Evolutionary conservation across 92 coral and sea anemone genomes (phyloP), one percentile per base, ranked within the genome.

Genomic region (Zoanthus sociatus): DNA sequence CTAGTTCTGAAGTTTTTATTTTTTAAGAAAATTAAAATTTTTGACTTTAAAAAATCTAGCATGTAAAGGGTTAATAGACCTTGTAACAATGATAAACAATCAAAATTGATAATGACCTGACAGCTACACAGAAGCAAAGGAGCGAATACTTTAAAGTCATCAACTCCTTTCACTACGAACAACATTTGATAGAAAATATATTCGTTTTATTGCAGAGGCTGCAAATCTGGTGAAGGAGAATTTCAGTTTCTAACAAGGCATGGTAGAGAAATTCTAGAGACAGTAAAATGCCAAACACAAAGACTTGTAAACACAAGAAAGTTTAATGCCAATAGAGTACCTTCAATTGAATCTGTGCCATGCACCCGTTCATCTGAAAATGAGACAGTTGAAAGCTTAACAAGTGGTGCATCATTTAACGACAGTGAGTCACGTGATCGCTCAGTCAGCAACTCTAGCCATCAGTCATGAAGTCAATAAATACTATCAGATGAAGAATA

Each of bases 181-280:
- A 54, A 58, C 3, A 14, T 14, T 58, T 0, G 0, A 58, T 10
- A 58, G n/a, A 16, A 63, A 20, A 17, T 61, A 32, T 18, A 55
- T 14, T 76, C 26, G 63, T 61, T 82, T 44, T 21, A n/a, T 87
- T 91, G 7, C 90, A 95, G 99, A 78, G 96, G 94, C 54, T 97
- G 98, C 70, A 97, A 93, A 70, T 85, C 91, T 14, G 93, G 95
- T 4, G 94, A 95, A 83, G 98, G 99, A 20, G 97, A 93, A 84
- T 97, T 88, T 78, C 97, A 97, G 78, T 97, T 95, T 85, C 89
- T 97, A 11, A 92, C 99, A 15, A 95, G 98, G 10, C 98, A 91
- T 78, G 99, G 99, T 66, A 88, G 96, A 83, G 99, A 97, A 86
- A 97, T 97, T 78, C 90, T 97, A 64, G 98, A 93, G 84, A 91